Evolutionary conservation across 2,888 invertebrate genomes (phyloP), one percentile per base, ranked within the genome.

Genomic region (Asteroscopus sphinx): DNA sequence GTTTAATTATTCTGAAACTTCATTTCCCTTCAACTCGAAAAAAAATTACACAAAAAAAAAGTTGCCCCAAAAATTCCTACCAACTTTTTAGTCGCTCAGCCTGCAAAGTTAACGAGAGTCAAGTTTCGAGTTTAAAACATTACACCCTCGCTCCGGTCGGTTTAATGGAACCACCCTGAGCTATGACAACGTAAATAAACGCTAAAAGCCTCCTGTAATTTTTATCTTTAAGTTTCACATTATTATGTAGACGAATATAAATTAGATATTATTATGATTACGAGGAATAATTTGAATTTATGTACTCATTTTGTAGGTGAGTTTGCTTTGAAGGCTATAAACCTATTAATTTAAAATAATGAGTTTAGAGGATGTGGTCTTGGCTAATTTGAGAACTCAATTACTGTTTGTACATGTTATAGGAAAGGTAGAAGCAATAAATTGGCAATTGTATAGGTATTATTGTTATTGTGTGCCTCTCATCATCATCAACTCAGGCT

Each of bases 111-210:
- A 64, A 51, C 51, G 53, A 63, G 71, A 61, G 68, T 76, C 73
- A 67, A 77, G 79, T 80, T 80, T 76, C 76, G 30, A 69, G 65
- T 73, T 78, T 76, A 77, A 81, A 81, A 80, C 81, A 78, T 80
- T 72, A 81, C 72, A 69, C 66, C 62, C 64, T 61, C 55, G 69
- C 73, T 66, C 72, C 68, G 76, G 77, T 59, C 61, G 71, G 68
- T 76, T 73, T 82, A 82, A 81, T 79, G 83, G 75, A 39, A 55
- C 66, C 72, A 41, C 69, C 64, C 66, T 51, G 48, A 67, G 73
- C 70, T 63, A 76, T 68, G 77, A 74, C 79, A 75, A 60, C 58
- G 75, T 76, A 73, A 79, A 78, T 80, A 79, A 73, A 76, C 60
- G 73, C 76, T 82, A 79, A 82, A 77, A 81, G 83, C 80, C 66